A percentile compares a stretch with the other conserved stretches of the same genome.
These are phyloP conservation scores for Montipora efflorescens DNA, from an alignment of 64 coral and sea anemone genomes.

Conservation along the genomic window DNA sequence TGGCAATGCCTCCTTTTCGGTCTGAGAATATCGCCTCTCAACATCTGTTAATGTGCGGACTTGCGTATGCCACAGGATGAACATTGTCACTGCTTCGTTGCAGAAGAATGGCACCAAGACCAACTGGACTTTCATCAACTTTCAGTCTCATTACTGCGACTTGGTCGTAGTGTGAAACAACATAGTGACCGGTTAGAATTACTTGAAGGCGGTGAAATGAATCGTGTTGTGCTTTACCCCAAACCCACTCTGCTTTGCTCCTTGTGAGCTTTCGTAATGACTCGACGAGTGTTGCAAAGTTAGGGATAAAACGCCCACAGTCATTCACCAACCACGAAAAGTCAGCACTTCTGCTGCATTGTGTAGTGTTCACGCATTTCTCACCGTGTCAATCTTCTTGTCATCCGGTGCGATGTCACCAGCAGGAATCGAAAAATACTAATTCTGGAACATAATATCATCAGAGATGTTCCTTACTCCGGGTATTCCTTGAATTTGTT, in stretches of 20 bases:
- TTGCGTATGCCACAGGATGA: conserved; percentile 20
- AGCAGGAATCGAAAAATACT: conserved; percentile 34
- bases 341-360: conserved; percentile 52
- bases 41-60: conserved; percentile 35
- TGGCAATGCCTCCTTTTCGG: conserved; percentile 14
- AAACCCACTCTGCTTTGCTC: conserved; percentile 1
- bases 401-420: conserved; percentile 56
- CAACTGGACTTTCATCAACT: conserved; percentile 73
- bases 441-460: conserved; percentile 50
- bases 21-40: conserved; percentile 36
- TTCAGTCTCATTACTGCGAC: conserved; percentile 2
- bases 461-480: conserved; percentile 19
- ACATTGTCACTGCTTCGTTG: neutral
- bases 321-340: conserved; percentile 46
- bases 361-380: conserved; percentile 26
- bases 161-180: conserved; percentile 28
- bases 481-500: neutral
- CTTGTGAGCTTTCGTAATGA: conserved; percentile 22
- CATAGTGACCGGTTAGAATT: conserved; percentile 42
- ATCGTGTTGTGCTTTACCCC: neutral
- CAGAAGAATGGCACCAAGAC: conserved; percentile 43
- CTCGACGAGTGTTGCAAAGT: conserved; percentile 35
- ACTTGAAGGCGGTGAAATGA: neutral
- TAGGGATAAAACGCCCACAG: conserved; percentile 31
- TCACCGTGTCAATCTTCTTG: conserved; percentile 41